Conservation (phyloP, 2,888 invertebrate genomes). For the Piscicola geometra region DNA sequence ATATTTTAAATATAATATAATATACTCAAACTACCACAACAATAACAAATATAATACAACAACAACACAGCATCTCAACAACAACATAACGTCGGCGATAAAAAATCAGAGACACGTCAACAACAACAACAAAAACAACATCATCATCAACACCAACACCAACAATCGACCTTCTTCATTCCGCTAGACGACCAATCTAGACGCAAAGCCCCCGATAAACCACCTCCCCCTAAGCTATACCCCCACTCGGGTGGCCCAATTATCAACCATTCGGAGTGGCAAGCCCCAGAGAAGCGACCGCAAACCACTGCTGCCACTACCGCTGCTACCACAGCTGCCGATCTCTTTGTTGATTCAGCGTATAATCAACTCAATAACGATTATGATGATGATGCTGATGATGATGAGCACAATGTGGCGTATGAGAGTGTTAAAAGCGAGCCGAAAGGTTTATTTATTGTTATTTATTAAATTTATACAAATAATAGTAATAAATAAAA, state of each 20-base stretch:
- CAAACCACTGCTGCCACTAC: not conserved
- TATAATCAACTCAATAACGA: not conserved
- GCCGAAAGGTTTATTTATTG: too few relatives aligned
- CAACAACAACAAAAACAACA: not conserved
- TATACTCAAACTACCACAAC: not conserved
- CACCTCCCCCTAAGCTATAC: not conserved
- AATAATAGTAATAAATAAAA: too few relatives aligned
- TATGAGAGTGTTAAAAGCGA: too few relatives aligned
- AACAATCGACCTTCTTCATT: constrained; percentile 4
- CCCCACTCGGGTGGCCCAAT: too few relatives aligned
- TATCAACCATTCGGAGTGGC: too few relatives aligned
- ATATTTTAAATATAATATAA: not conserved
- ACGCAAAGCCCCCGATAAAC: not conserved
- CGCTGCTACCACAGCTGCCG: not conserved
- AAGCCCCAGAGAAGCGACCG: too few relatives aligned
- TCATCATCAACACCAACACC: not conserved
- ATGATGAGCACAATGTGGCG: not conserved
- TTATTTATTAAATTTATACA: too few relatives aligned
- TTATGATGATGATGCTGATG: not conserved
- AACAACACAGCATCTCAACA: constrained; percentile 13
- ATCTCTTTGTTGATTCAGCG: too few relatives aligned
- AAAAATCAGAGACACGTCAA: too few relatives aligned
- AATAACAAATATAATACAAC: not conserved
- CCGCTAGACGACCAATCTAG: not conserved
- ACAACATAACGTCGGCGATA: too few relatives aligned